Evolutionary conservation across 2,113 vertebrate genomes (phyloP), one percentile per base, ranked within the genome.

Genomic region (Cephalophus harveyi): DNA sequence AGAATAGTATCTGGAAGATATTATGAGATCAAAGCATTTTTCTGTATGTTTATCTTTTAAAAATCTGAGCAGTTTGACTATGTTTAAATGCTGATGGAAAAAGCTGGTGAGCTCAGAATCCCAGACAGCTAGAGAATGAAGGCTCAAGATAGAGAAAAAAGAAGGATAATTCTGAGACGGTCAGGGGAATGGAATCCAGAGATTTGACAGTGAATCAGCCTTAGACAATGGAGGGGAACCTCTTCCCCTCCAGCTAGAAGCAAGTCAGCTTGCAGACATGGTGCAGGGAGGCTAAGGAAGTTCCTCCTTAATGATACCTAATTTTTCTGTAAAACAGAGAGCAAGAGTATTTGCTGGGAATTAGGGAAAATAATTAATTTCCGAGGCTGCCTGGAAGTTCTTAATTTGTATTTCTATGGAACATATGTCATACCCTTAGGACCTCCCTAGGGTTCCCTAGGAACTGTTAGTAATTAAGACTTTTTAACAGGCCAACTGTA

Each of bases 291-390:
- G 48, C 57, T 33, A 71, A 78, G 54, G n/a, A 85, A 54, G 16
- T 67, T 89, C 33, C 13, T 74, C 19, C 57, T 48, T 84, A 46
- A 46, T 64, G 21, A 36, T 79, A 46, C 54, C n/a, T 94, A 57
- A 57, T 74, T 97, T 96, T 91, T 97, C 55, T 95, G 33, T 89
- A 94, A 96, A 92, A 71, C 28, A 62, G 43, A 48, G 57, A 79
- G 46, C 33, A 90, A 93, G 46, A 28, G 1, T 40, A 59, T 96
- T 96, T 97, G 50, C 95, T 98, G 95, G 96, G 46, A 97, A 95
- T 97, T 96, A 81, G 33, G 62, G 74, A 93, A 96, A 97, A 96
- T 95, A 91, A 97, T 98, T 95, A 96, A 93, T 97, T 96, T 97
- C 54, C 25, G 87, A 52, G 89, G 83, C 40, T 98, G 89, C 93